Evolutionary conservation across 2,113 vertebrate species (phyloP).

Genomic region (Apodemus sylvaticus): DNA sequence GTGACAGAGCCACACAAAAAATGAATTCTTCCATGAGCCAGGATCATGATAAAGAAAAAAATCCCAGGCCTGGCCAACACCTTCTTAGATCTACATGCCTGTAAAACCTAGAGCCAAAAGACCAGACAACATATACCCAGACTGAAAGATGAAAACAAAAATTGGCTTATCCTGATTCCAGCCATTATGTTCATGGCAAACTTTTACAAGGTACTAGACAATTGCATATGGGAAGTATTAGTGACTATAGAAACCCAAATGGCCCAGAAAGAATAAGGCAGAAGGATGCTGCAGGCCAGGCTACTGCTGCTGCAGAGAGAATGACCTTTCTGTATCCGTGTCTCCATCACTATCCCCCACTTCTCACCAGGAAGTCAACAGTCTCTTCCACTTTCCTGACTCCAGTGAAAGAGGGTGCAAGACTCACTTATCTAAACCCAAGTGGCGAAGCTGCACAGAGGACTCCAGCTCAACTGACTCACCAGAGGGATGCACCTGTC

Average conservation of each 20-base stretch:
- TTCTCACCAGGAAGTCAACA: neutral
- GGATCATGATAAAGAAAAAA: neutral
- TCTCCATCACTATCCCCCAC: neutral
- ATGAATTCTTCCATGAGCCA: neutral
- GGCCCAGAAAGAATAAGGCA: neutral
- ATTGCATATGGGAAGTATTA: neutral
- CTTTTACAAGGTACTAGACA: neutral
- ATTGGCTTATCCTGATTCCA: neutral
- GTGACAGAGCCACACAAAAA: neutral
- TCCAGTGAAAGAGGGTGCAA: neutral
- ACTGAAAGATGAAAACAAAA: neutral
- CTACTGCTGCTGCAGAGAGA: neutral
- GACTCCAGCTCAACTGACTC: neutral
- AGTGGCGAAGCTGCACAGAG: neutral
- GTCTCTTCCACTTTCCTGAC: neutral
- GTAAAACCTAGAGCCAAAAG: neutral
- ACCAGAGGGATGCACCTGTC: rapidly evolving
- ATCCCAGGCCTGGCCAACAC: neutral
- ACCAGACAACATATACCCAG: neutral
- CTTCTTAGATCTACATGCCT: neutral
- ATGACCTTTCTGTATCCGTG: neutral
- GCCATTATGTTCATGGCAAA: neutral
- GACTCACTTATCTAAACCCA: neutral
- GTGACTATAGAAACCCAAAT: neutral
- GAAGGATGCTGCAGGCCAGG: neutral